Percentiles rank a stretch among this genome's conserved stretches.
Evolutionary conservation across 2,888 invertebrate species (phyloP).

Genomic region (Thecophora atra): DNA sequence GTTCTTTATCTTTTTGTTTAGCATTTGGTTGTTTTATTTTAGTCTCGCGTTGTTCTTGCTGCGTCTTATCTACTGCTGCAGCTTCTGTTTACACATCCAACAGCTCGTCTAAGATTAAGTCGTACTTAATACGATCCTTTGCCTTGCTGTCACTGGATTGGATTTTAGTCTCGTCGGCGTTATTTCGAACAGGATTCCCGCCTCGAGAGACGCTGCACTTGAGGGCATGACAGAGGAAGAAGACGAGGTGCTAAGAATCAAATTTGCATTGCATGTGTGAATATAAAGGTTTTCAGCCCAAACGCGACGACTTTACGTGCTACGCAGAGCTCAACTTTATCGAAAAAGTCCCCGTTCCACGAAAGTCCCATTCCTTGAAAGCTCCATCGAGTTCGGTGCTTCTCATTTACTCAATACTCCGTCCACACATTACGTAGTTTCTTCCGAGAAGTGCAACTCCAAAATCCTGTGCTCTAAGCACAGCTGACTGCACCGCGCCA

Average conservation of each 20-base stretch:
- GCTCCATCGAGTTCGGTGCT: no score
- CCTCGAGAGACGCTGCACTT: neutral
- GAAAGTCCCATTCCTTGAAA: no score
- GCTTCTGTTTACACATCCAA: slow-evolving; percentile 32
- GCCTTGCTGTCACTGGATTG: slow-evolving; percentile 7
- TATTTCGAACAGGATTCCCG: neutral
- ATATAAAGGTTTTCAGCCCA: slow-evolving; percentile 2
- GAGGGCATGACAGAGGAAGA: neutral
- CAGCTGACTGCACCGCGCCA: slow-evolving; percentile 23
- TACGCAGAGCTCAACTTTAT: neutral
- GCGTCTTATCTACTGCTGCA: slow-evolving; percentile 25
- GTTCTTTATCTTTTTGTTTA: no score
- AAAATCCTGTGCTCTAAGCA: neutral
- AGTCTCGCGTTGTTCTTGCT: slow-evolving; percentile 13
- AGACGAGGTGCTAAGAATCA: slow-evolving; percentile 37
- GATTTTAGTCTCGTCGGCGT: slow-evolving; percentile 1
- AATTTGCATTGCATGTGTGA: slow-evolving; percentile 29
- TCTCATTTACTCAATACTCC: no score
- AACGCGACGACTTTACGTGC: neutral
- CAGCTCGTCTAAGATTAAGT: slow-evolving; percentile 36
- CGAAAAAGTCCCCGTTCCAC: no score
- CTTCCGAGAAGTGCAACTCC: slow-evolving; percentile 9
- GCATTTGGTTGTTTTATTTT: neutral
- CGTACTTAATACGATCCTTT: slow-evolving; percentile 33
- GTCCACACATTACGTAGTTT: no score